Conservation (phyloP, 1,140 invertebrate species). For the Latrodectus geometricus region DNA sequence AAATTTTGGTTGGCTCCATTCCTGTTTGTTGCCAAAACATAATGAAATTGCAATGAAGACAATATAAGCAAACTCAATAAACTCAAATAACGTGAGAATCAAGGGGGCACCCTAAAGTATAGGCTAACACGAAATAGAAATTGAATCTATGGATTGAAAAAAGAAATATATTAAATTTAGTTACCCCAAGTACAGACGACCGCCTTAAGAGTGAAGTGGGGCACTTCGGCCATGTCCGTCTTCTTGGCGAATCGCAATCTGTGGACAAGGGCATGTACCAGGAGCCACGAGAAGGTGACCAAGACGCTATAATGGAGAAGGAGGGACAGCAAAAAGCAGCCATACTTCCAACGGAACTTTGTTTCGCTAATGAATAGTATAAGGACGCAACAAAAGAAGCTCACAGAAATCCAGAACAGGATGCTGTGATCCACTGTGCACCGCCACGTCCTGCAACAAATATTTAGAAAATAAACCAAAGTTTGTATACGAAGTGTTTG, state of each 20-base stretch:
- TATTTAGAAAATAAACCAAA: neutral
- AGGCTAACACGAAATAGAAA: no score
- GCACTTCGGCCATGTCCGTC: slow-evolving; percentile 34
- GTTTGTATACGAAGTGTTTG: no score
- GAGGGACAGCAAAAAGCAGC: slow-evolving; percentile 14
- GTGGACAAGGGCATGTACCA: slow-evolving; percentile 29
- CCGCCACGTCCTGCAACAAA: slow-evolving; percentile 29
- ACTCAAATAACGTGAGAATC: no score
- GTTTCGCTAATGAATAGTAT: slow-evolving; percentile 30
- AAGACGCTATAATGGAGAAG: slow-evolving; percentile 21
- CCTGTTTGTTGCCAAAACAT: no score
- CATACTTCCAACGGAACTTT: neutral
- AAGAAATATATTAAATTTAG: no score
- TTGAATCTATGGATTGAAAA: no score
- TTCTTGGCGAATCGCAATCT: slow-evolving; percentile 41
- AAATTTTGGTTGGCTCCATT: no score
- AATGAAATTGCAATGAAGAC: no score
- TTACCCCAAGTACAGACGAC: slow-evolving; percentile 20
- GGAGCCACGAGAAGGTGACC: slow-evolving; percentile 5
- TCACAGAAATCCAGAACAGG: slow-evolving; percentile 31
- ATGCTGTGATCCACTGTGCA: slow-evolving; percentile 31
- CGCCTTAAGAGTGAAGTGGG: slow-evolving; percentile 19
- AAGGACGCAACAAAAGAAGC: slow-evolving; percentile 24
- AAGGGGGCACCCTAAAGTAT: no score
- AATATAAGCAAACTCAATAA: no score